Conservation (phyloP, 1,140 invertebrate genomes). For the Formica exsecta region DNA sequence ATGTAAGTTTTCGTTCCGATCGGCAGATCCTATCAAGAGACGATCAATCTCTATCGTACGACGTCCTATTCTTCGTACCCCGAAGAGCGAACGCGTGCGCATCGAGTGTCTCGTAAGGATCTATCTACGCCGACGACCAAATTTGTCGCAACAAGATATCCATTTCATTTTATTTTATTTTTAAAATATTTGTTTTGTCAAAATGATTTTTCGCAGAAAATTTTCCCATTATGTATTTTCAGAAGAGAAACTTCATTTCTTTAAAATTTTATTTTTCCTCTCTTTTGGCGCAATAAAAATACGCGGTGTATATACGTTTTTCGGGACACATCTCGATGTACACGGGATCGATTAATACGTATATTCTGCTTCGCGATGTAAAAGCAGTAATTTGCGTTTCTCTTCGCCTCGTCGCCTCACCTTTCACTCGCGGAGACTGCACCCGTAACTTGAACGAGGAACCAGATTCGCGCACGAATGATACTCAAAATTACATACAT, state of each 20-base stretch:
- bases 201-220: neutral
- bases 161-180: neutral
- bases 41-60: constrained; percentile 48
- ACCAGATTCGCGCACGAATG: neutral
- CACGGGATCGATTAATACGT: neutral
- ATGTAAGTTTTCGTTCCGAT: constrained; percentile 90
- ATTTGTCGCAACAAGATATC: neutral
- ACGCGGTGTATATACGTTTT: constrained; percentile 1
- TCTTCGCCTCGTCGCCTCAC: constrained; percentile 71
- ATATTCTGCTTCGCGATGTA: constrained; percentile 25
- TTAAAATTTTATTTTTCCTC: neutral
- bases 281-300: neutral
- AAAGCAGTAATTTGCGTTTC: constrained; percentile 67
- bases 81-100: constrained; percentile 22
- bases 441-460: constrained; percentile 10
- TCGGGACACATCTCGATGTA: neutral
- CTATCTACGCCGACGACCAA: neutral
- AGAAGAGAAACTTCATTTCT: neutral
- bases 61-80: neutral
- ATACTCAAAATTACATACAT: constrained; percentile 21
- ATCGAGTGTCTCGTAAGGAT: neutral
- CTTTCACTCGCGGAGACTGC: constrained; percentile 24
- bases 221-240: neutral
- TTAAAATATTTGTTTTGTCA: neutral
- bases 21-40: constrained; percentile 68